Base-by-base conservation (phyloP, 2,797 vertebrate genomes). In the Limosa lapponica region DNA sequence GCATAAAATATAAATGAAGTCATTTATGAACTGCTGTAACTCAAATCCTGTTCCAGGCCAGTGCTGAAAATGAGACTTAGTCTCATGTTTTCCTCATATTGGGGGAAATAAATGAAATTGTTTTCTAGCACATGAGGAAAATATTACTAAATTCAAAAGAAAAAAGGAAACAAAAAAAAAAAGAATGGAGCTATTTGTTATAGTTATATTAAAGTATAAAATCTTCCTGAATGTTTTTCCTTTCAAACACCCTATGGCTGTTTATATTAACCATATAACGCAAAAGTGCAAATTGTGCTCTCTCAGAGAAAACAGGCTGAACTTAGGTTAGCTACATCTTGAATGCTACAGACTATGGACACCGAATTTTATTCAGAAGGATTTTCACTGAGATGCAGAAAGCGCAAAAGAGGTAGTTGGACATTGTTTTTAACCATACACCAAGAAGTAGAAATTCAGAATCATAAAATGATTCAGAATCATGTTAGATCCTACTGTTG, bases 1-100 rank as follows among this genome's bases (percentile, higher is more conserved):
- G 17, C 44, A 97, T 97, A 89, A 97, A 97, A 96, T 93, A 97
- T 95, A 96, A 96, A 96, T 96, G 59, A 97, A 96, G 64, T 88
- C 61, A 86, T 96, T 97, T 97, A 95, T 96, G 95, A 96, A 92
- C 49, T 90, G 75, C 36, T 94, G 39, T 91, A 96, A 93, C 61
- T 96, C 92, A 97, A 92, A 91, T 51, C 58, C 85, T 83, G 65
- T 91, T 82, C 67, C 46, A 89, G 80, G 27, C 74, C 91, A 94
- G 62, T 82, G 72, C 81, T 91, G 79, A 86, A 96, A 97, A 97
- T 93, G 32, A 93, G 49, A 92, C 91, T 23, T 82, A 49, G 28
- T 87, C 85, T 95, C 41, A 18, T 70, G 17, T 75, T 64, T 72
- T 92, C 86, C 43, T 95, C 49, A 43, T 71, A 79, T 36, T 37